Percentiles rank a stretch among this genome's conserved stretches.
phyloP scores from a whole-genome alignment of 2,888 invertebrate species.

The Agriotes lineatus region DNA sequence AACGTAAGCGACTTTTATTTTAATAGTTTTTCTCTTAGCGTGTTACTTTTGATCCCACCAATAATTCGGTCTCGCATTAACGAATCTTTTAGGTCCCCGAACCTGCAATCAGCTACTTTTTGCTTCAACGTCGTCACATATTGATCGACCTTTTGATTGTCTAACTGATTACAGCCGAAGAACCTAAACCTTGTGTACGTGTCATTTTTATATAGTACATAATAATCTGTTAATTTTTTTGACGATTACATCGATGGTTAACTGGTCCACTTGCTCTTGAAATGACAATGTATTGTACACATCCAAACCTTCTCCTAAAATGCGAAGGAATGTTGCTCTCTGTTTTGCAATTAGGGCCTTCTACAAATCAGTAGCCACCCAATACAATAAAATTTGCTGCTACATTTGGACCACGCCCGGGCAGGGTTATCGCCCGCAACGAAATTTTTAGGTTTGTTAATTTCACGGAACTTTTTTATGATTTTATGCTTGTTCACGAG shows the following conservation, averaged over 20 bases:
- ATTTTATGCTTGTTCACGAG: too few relatives aligned
- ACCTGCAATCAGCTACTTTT: background rate
- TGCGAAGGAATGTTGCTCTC: background rate
- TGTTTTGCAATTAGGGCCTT: conserved; percentile 3
- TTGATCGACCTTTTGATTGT: background rate
- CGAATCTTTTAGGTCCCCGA: background rate
- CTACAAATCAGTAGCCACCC: background rate
- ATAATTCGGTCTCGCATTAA: background rate
- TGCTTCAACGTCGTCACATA: background rate
- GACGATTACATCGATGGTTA: background rate
- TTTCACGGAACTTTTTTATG: too few relatives aligned
- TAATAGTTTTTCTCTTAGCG: conserved; percentile 2
- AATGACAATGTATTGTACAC: too few relatives aligned
- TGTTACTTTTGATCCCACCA: background rate
- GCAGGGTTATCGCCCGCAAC: background rate
- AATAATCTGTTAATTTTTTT: too few relatives aligned
- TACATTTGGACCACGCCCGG: background rate
- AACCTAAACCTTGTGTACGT: background rate
- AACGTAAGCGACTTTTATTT: background rate
- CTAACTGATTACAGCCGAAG: background rate
- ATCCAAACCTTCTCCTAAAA: background rate
- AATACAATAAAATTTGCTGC: background rate
- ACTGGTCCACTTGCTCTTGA: too few relatives aligned
- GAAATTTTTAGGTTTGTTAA: background rate
- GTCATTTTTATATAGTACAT: background rate